Base-by-base conservation (phyloP, 1,140 invertebrate species). In the Coelopa frigida region DNA sequence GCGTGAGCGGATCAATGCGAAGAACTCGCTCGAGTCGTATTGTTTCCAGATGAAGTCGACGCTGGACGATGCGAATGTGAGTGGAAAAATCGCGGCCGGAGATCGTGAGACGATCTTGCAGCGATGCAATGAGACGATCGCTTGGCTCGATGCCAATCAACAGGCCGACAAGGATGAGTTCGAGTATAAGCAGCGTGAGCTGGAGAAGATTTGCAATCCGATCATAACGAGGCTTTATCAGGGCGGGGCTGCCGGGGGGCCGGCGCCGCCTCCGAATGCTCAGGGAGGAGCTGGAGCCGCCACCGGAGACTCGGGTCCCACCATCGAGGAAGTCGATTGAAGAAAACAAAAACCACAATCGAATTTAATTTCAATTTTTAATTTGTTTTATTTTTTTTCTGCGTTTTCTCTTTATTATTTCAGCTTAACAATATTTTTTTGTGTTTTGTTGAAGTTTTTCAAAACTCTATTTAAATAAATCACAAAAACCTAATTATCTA, bases 1-100 rank as follows among this genome's bases (percentile, higher is more conserved):
- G 63, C 87, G 86, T 59, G 84, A 84, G 41, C 84, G 83, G n/a
- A 88, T 95, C 50, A 72, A 82, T 35, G 81, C 90, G 36, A 94
- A 94, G 77, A 96, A 97, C 60, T 78, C 78, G 15, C 74, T 97
- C 1, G 94, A 98, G 62, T 90, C 88, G 23, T 98, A 97, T 69
- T 93, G 90, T 70, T 98, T 95, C 78, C 92, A 92, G 74, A 93
- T 97, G 80, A 94, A 94, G 74, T 84, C 86, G 40, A 94, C 91
- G 4, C 81, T 87, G 61, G 85, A 88, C 52, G 85, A 89, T 61
- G 89, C 94, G 31, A 87, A 89, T 59, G 77, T 95, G 47, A 89
- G 86, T 58, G 85, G 87, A 51, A 91, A 94, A 70, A 88, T 98
- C 54, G 78, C 79, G 12, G 89, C 87, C 37, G 70, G 79, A 8